Conservation (phyloP, 2,797 vertebrate species). For the Sebastolobus altivelis region DNA sequence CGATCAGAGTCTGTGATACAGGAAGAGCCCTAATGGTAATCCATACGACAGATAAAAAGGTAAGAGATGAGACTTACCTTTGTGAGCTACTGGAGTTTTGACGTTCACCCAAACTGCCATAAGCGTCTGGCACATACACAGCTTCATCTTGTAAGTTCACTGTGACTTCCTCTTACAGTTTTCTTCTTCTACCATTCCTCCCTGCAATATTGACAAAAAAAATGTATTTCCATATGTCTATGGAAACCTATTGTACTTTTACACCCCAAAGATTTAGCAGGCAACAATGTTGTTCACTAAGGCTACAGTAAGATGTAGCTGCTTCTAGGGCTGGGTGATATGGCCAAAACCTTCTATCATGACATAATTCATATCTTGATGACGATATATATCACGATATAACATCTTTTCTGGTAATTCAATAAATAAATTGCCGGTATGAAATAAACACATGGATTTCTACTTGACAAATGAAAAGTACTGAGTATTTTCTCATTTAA, state of each 20-base stretch:
- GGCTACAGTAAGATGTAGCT: neutral
- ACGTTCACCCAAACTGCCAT: neutral
- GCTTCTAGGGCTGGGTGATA: neutral
- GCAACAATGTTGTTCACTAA: neutral
- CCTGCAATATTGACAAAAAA: neutral
- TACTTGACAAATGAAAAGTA: too few species aligned
- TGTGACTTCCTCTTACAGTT: neutral
- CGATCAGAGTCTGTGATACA: neutral
- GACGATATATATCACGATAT: too few species aligned
- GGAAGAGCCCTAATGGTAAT: neutral
- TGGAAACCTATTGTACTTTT: neutral
- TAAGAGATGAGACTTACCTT: neutral
- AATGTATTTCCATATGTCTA: neutral
- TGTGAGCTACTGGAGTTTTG: neutral
- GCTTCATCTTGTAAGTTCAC: neutral
- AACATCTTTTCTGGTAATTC: too few species aligned
- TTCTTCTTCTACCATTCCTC: neutral
- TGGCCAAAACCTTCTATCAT: too few species aligned
- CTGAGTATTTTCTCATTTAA: too few species aligned
- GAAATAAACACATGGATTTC: too few species aligned
- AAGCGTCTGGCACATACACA: neutral
- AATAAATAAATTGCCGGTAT: too few species aligned
- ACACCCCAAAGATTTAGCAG: neutral
- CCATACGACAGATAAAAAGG: neutral
- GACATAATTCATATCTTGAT: rapidly evolving